Evolutionary conservation across 92 coral and sea anemone species (phyloP), one percentile per base, ranked within the genome.

Genomic region (Porites rus): DNA sequence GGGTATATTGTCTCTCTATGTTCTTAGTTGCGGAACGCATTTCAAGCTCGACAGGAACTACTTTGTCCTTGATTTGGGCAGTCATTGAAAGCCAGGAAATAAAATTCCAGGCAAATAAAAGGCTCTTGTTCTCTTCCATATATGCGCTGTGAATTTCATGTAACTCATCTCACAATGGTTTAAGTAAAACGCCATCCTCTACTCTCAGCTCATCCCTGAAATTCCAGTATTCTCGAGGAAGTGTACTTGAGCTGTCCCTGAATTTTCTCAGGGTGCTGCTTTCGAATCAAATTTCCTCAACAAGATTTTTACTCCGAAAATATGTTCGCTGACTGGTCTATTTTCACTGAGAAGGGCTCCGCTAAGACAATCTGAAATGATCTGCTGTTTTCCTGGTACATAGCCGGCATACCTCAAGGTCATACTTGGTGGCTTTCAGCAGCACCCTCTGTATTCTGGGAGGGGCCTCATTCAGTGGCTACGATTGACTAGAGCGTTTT

Each of bases 1-100:
- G 95, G 92, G 56, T 89, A 85, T 74, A 92, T 81, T 51, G 88
- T 63, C 59, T 92, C 88, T 84, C 21, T 88, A 16, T 53, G 75
- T 25, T 71, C 53, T 71, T 16, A 58, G 75, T 43, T 38, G 46
- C 46, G 46, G 46, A 38, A 38, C 6, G 46, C 46, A 38, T 38
- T 38, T 38, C 7, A 65, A 8, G 16, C 21, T 71, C 4, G 12
- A 2, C 8, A 13, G 8, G 6, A 69, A 8, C 17, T 21, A 21
- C 12, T 38, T 21, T 19, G 17, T 3, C 46, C 6, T 38, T 38
- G 46, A 38, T 38, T 4, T 38, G 46, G 46, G 46, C 46, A 38
- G 46, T 69, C 74, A 24, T 69, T 65, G 69, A 65, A 17, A 24
- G 24, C 69, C 69, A 65, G 69, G n/a, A 65, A 16, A 65, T 17